Evolutionary conservation across 2,797 vertebrate genomes (phyloP).

Genomic region (Huso huso): DNA sequence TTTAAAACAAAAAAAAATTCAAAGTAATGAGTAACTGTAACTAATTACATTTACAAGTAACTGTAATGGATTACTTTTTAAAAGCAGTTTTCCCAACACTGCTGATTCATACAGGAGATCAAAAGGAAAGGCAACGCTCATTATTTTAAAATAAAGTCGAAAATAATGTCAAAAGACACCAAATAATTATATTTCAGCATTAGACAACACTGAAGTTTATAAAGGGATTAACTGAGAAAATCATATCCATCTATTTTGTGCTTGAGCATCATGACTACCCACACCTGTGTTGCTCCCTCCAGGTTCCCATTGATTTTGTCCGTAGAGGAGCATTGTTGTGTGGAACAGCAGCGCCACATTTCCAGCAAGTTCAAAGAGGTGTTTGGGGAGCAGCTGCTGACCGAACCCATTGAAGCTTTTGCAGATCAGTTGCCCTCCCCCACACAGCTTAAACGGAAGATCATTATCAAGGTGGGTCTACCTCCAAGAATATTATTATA

Average conservation of each 20-base stretch:
- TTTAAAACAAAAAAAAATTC: no score
- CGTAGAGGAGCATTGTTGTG: conserved; percentile 85
- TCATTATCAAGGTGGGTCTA: conserved; percentile 80
- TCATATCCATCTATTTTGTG: conserved; percentile 8
- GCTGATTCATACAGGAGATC: no score
- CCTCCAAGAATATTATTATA: background rate
- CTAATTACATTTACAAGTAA: no score
- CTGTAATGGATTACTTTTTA: no score
- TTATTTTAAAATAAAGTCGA: no score
- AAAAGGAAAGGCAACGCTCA: no score
- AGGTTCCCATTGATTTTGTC: conserved; percentile 90
- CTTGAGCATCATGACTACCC: background rate
- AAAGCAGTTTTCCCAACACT: no score
- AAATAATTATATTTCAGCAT: background rate
- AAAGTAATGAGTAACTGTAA: no score
- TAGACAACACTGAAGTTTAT: no score
- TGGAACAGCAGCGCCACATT: conserved; percentile 90
- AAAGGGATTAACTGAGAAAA: background rate
- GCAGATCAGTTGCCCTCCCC: conserved; percentile 91
- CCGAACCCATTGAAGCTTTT: conserved; percentile 71
- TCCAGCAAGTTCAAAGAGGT: conserved; percentile 82
- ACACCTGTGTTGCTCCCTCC: background rate
- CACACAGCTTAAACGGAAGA: conserved; percentile 83
- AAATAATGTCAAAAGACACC: background rate
- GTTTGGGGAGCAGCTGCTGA: conserved; percentile 80